Conservation (phyloP, 1,140 invertebrate genomes). For the Drosophila leontia region DNA sequence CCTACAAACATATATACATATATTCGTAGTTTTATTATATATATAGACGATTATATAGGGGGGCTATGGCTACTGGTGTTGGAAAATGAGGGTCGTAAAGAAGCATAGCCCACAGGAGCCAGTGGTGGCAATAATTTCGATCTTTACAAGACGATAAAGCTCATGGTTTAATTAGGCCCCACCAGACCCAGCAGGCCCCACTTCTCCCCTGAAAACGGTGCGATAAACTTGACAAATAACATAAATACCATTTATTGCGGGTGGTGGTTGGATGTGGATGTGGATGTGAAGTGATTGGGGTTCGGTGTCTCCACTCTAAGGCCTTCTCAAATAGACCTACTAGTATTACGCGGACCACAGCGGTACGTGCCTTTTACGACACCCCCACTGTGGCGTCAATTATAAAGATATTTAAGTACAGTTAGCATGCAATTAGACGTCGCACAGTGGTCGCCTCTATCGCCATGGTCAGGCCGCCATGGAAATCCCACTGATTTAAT, state of each 20-base stretch:
- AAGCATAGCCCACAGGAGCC: conserved; percentile 26
- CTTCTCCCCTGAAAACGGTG: conserved; percentile 12
- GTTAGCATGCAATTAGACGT: conserved; percentile 78
- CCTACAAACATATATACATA: neutral
- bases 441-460: conserved; percentile 21
- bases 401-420: conserved; percentile 84
- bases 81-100: conserved; percentile 66
- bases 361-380: conserved; percentile 68
- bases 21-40: conserved; percentile 7
- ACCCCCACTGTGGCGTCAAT: conserved; percentile 75
- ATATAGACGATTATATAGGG: conserved; percentile 20
- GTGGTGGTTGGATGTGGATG: conserved; percentile 45
- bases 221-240: conserved; percentile 83
- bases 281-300: conserved; percentile 28
- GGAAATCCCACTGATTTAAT: conserved; percentile 65
- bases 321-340: conserved; percentile 68
- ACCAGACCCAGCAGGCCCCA: conserved; percentile 1
- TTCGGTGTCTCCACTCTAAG: conserved; percentile 51
- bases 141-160: conserved; percentile 79
- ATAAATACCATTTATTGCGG: conserved; percentile 82
- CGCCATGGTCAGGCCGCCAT: conserved; percentile 37
- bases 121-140: conserved; percentile 52
- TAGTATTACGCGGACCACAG: conserved; percentile 68
- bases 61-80: conserved; percentile 74
- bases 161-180: conserved; percentile 70